These are phyloP conservation scores for Mya arenaria DNA, from an alignment of 1,140 invertebrate species.

Conservation along the genomic window DNA sequence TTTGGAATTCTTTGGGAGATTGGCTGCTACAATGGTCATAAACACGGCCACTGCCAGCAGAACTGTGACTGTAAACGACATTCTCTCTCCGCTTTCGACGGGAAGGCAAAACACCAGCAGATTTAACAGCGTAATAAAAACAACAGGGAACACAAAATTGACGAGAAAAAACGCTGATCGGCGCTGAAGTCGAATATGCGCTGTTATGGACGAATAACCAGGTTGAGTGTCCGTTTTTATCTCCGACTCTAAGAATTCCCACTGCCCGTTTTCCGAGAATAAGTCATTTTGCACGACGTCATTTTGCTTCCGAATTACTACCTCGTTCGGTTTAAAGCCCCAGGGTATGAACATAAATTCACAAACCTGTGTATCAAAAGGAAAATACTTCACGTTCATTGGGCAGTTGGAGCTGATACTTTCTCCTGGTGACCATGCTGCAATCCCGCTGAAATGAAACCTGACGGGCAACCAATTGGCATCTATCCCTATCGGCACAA, in stretches of 20 bases:
- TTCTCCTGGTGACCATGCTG: not conserved
- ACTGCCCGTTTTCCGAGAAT: slow-evolving; percentile 11
- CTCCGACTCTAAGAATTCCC: not conserved
- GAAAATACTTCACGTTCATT: not conserved
- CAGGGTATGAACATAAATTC: not conserved
- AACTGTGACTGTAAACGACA: slow-evolving; percentile 83
- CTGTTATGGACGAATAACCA: not conserved
- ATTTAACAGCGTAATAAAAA: slow-evolving; percentile 83
- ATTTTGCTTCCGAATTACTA: not conserved
- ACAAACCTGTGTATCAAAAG: slow-evolving; percentile 5
- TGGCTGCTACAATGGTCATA: slow-evolving; percentile 83
- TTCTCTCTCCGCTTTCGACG: slow-evolving; percentile 84
- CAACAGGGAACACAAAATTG: slow-evolving; percentile 84
- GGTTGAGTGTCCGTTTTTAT: not conserved
- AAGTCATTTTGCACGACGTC: not conserved
- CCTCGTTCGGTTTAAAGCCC: not conserved
- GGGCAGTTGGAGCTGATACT: not conserved
- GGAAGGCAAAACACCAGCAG: slow-evolving; percentile 84
- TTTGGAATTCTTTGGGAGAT: slow-evolving; percentile 84
- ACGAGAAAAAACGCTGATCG: slow-evolving; percentile 80
- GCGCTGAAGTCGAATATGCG: slow-evolving; percentile 63
- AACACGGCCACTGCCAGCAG: slow-evolving; percentile 84
- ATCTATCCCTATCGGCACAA: not conserved
- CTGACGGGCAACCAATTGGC: not conserved
- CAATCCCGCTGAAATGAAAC: not conserved